These are phyloP conservation scores for Notarius lentiginosus DNA, from an alignment of 2,113 vertebrate genomes.

Conservation along the genomic window DNA sequence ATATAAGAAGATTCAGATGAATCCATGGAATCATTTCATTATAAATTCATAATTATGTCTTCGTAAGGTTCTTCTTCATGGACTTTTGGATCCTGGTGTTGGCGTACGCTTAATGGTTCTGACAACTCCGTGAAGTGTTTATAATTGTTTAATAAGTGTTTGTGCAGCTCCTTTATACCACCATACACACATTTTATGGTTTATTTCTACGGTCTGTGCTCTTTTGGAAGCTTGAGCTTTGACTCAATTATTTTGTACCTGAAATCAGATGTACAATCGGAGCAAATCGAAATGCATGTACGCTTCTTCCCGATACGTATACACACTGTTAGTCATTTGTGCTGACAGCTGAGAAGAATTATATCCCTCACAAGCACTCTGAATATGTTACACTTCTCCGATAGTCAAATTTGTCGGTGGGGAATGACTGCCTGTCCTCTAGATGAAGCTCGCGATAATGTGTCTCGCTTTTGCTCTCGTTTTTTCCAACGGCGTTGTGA, in stretches of 20 bases:
- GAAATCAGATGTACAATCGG: constrained; percentile 23
- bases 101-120: not conserved
- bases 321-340: constrained; percentile 65
- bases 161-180: not conserved
- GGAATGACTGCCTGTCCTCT: constrained; percentile 71
- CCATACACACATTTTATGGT: not conserved
- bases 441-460: constrained; percentile 69
- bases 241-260: not conserved
- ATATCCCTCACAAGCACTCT: constrained; percentile 67
- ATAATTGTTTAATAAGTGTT: not conserved
- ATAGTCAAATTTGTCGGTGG: constrained; percentile 65
- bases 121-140: not conserved
- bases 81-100: not conserved
- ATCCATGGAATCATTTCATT: not conserved
- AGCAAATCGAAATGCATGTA: constrained; percentile 44
- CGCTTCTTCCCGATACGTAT: constrained; percentile 49
- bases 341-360: constrained; percentile 67
- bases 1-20: not conserved
- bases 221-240: not conserved
- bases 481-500: constrained; percentile 66
- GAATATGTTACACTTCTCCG: constrained; percentile 71
- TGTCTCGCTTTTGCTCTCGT: constrained; percentile 66
- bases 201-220: not conserved
- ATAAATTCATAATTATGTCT: not conserved
- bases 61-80: not conserved